Evolutionary conservation across 2,113 vertebrate genomes (phyloP).

Genomic region (Aramus guarauna): DNA sequence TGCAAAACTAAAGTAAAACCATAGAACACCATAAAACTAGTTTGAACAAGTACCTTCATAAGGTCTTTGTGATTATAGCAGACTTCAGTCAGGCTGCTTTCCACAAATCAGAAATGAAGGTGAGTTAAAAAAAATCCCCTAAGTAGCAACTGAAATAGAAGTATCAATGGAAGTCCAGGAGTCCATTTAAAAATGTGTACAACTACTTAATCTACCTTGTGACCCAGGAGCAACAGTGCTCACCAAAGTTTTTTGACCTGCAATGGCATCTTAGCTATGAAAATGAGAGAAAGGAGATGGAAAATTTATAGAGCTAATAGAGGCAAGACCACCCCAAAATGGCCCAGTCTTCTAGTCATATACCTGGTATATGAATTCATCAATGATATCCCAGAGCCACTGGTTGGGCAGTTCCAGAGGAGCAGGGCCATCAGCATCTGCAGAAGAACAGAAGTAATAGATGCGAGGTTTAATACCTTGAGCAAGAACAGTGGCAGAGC

Average conservation of each 20-base stretch:
- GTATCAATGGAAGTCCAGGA: neutral
- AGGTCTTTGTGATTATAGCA: neutral
- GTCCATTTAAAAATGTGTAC: neutral
- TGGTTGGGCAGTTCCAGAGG: conserved; percentile 97
- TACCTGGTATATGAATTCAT: conserved; percentile 98
- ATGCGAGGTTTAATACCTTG: neutral
- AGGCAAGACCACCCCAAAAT: neutral
- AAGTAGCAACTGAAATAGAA: neutral
- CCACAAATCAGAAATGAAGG: neutral
- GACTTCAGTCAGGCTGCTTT: neutral
- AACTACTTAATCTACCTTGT: neutral
- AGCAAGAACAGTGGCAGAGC: neutral
- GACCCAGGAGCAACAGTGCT: neutral
- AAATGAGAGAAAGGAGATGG: neutral
- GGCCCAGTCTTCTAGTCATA: neutral
- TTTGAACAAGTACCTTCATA: neutral
- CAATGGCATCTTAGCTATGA: neutral
- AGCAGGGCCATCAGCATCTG: conserved; percentile 97
- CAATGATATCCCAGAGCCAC: conserved; percentile 99
- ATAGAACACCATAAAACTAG: neutral
- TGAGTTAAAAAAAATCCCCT: neutral
- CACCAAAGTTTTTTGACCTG: neutral
- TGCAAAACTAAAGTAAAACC: neutral
- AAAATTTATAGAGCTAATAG: neutral
- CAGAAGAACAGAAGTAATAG: neutral